Conservation (phyloP, 2,888 invertebrate species). For the Bruchidius siliquastri region DNA sequence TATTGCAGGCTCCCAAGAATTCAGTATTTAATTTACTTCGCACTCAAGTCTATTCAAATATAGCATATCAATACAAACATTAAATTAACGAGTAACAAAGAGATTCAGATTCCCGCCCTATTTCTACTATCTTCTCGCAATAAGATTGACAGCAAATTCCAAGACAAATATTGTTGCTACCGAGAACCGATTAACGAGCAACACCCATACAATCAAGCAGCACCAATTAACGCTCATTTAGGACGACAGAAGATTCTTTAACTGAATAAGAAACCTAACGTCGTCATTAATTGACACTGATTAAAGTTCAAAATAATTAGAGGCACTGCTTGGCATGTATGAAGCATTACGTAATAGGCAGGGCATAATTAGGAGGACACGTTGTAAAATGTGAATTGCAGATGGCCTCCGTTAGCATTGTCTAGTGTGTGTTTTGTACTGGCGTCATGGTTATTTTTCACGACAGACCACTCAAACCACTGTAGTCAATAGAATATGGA, state of each 20-base stretch:
- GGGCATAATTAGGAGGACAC: background rate
- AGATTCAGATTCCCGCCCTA: background rate
- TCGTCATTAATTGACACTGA: background rate
- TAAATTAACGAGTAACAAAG: background rate
- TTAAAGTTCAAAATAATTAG: background rate
- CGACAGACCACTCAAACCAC: no score
- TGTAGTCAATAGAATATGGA: no score
- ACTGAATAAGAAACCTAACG: background rate
- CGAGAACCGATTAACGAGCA: background rate
- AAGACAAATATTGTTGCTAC: background rate
- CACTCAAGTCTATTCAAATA: background rate
- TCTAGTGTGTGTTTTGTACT: no score
- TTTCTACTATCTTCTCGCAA: background rate
- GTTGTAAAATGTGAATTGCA: background rate
- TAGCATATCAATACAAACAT: background rate
- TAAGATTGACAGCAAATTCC: background rate
- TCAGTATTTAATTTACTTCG: no score
- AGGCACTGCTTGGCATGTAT: background rate
- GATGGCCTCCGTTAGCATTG: no score
- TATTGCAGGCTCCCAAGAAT: no score
- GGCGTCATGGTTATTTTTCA: no score
- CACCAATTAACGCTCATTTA: background rate
- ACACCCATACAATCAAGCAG: background rate
- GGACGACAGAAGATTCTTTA: background rate
- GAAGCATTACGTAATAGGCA: background rate